Evolutionary conservation across 2,888 invertebrate species (phyloP).

Genomic region (Digitonthophagus gazella): DNA sequence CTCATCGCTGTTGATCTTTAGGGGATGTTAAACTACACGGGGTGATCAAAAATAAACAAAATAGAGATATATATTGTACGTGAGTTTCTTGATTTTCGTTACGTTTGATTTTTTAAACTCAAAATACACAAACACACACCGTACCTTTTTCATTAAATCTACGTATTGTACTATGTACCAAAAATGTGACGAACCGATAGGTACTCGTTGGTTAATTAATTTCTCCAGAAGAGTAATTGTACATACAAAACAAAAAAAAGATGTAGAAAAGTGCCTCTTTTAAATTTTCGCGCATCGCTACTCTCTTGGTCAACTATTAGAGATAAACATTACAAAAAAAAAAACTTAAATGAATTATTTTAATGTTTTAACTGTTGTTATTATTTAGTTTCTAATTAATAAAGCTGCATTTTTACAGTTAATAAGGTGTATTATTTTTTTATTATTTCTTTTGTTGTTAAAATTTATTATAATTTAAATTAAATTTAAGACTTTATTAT

Average conservation of each 20-base stretch:
- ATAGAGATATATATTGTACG: background rate
- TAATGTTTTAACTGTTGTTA: slow-evolving; percentile 50
- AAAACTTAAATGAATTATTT: slow-evolving; percentile 34
- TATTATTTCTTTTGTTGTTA: slow-evolving; percentile 7
- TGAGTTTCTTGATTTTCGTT: slow-evolving; percentile 10
- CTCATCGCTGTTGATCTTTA: slow-evolving; percentile 61
- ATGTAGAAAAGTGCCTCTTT: slow-evolving; percentile 51
- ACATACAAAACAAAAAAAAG: slow-evolving; percentile 41
- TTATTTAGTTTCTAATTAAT: slow-evolving; percentile 49
- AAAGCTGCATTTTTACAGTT: slow-evolving; percentile 52
- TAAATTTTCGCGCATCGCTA: slow-evolving; percentile 50
- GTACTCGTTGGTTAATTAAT: slow-evolving; percentile 8
- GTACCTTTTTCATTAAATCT: slow-evolving; percentile 15
- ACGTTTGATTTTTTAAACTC: slow-evolving; percentile 3
- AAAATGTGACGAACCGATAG: background rate
- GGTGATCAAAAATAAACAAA: slow-evolving; percentile 20
- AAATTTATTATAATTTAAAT: too few species aligned
- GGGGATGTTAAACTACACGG: slow-evolving; percentile 25
- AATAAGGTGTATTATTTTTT: slow-evolving; percentile 11
- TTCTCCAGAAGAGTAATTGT: slow-evolving; percentile 21
- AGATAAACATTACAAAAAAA: slow-evolving; percentile 22
- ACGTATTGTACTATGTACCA: background rate
- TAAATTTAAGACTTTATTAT: too few species aligned
- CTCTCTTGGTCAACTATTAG: slow-evolving; percentile 51
- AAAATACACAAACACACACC: background rate